Evolutionary conservation across 1,140 invertebrate species (phyloP), one percentile per base, ranked within the genome.

Genomic region (Heliconius nattereri): DNA sequence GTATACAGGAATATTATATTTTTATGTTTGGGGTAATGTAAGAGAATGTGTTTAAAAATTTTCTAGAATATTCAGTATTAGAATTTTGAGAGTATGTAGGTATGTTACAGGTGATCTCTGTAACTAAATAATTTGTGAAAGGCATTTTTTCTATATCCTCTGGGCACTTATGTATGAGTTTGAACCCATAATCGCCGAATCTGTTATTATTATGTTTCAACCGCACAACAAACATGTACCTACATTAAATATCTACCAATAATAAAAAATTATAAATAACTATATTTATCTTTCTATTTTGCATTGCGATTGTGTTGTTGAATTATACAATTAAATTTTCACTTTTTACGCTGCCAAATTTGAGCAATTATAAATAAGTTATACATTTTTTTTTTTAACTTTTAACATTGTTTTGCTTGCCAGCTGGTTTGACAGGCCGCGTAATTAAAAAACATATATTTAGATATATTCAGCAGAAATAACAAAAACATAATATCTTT

Each of bases 261-360:
- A 75, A 71, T 76, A 54, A 79, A 70, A 78, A 26, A 71, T 9
- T 71, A 81, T 78, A 77, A 78, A 71, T 20, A 78, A 73, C n/a
- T 73, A 70, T 26, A 49, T 19, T 71, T 32, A 75, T 78, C 49
- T 37, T 29, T 7, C 40, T 75, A 40, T 78, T 81, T 78, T 81
- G 75, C 37, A 40, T 75, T 70, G 72, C 40, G 73, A 77, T 54
- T 73, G 32, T 52, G 26, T 40, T 76, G n/a, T 74, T 71, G 20
- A 81, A 81, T 71, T 81, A 78, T 72, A 71, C 72, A 81, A 77
- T 70, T 66, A 76, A 72, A 77, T 29, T 71, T 78, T 74, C 57
- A 78, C 60, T 78, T 78, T 72, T 76, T 54, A 72, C 32, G 32
- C 23, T 49, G n/a, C 71, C 37, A 80, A 81, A 82, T 84, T 73